A percentile compares a stretch with the other conserved stretches of the same genome.
Conservation (phyloP, 2,888 invertebrate genomes). For the Reticulitermes lucifugus region DNA sequence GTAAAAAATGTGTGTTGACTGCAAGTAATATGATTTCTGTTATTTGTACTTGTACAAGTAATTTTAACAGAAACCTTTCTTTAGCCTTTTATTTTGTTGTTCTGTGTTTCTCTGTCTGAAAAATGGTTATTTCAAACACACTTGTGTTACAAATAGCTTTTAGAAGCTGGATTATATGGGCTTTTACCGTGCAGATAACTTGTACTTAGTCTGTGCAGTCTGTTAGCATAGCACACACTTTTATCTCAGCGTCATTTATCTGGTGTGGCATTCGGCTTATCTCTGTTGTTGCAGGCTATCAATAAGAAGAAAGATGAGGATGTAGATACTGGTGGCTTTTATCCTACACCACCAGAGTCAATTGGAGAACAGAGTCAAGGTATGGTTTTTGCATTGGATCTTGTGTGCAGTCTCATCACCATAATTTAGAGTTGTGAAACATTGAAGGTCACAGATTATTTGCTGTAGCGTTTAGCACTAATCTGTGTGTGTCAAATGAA, state of each 20-base stretch:
- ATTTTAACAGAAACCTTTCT: no score
- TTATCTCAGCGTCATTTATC: background rate
- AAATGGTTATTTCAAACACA: no score
- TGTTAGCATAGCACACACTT: background rate
- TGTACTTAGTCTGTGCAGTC: no score
- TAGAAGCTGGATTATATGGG: no score
- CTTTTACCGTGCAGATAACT: no score
- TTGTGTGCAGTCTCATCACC: background rate
- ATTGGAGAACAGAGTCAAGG: constrained; percentile 64
- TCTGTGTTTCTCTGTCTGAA: no score
- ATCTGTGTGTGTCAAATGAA: background rate
- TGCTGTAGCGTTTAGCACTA: no score
- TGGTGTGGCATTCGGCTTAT: constrained; percentile 7
- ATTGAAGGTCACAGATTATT: background rate
- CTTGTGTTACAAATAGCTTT: no score
- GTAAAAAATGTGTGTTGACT: no score
- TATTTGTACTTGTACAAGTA: no score
- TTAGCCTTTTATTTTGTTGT: no score
- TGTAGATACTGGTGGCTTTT: constrained; percentile 62
- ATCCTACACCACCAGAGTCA: constrained; percentile 65
- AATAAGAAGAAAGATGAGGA: constrained; percentile 64
- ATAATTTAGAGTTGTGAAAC: background rate
- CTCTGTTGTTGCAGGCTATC: constrained; percentile 61
- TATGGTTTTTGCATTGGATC: constrained; percentile 51
- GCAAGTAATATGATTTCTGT: no score